Conservation (phyloP, 2,888 invertebrate genomes). For the Cheilosia variabilis region DNA sequence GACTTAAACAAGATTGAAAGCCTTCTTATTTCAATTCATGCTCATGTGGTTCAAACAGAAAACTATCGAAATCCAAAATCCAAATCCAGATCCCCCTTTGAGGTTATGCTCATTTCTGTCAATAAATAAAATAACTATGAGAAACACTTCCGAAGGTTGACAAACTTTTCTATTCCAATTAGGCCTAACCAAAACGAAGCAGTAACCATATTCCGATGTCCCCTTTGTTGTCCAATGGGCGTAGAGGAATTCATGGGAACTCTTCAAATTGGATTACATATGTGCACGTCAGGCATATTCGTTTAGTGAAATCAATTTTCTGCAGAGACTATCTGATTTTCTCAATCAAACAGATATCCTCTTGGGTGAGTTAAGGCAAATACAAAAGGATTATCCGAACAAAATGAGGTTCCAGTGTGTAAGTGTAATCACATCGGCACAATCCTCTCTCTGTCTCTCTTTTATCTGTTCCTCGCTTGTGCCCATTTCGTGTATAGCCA, state of each 20-base stretch:
- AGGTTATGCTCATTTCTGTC: no score
- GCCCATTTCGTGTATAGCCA: constrained; percentile 18
- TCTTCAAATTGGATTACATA: constrained; percentile 62
- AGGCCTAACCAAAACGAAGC: not conserved
- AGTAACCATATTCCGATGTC: not conserved
- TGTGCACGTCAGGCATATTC: constrained; percentile 40
- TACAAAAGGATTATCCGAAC: constrained; percentile 40
- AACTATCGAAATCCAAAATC: no score
- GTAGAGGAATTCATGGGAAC: constrained; percentile 7
- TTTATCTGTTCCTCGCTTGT: constrained; percentile 13
- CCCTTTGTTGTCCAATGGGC: not conserved
- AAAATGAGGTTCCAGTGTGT: constrained; percentile 24
- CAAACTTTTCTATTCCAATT: no score
- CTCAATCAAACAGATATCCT: constrained; percentile 7
- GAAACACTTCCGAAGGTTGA: no score
- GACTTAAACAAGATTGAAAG: no score
- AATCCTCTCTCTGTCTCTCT: not conserved
- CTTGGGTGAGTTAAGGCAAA: constrained; percentile 16
- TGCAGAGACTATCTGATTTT: constrained; percentile 56
- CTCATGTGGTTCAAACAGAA: no score
- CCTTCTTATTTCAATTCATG: no score
- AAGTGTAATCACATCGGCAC: constrained; percentile 38
- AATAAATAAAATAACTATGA: no score
- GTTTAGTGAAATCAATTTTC: constrained; percentile 64
- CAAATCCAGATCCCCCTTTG: no score